Base-by-base conservation (phyloP, 2,888 invertebrate genomes). In the Drosophila monieri region DNA sequence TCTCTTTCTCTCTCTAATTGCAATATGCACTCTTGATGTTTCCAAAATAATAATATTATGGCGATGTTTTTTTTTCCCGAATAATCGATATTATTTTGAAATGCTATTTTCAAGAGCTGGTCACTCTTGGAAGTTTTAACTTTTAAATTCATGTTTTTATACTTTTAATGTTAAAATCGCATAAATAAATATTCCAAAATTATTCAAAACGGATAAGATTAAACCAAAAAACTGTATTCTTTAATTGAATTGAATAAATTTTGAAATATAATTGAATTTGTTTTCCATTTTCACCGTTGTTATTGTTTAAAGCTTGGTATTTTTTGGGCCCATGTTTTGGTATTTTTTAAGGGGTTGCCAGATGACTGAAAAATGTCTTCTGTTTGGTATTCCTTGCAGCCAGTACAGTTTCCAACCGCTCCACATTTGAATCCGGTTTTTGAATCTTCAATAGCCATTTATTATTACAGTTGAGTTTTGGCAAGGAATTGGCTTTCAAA, bases 211-310 rank as follows among this genome's bases (percentile, higher is more conserved):
- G 3, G 21, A 23, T 4, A 23, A 23, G 21, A 23, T 23, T 23
- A 2, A 18, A 18, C 1, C 18, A 2, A 18, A 18, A 18, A 18
- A 18, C 1, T 18, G 18, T 18, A 2, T 18, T 18, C n/a, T n/a
- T n/a, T n/a, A n/a, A 18, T 18, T 18, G 1, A 18, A 18, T 18
- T 18, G 18, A 18, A 18, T 18, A 18, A 18, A 18, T 23, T 27
- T 27, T 27, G 2, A 27, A 8, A 27, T 61, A 15, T 10, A 3
- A 76, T 74, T 69, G 66, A 48, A 68, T 57, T 60, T 70, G 67
- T 74, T 71, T 73, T 30, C 78, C 74, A 79, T 80, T 70, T 64
- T 60, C 18, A 18, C 18, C 18, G 1, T 71, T 78, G 74, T 74
- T 76, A 66, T 73, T 79, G 72, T 76, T 76, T 67, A 48, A 25